Evolutionary conservation across 2,113 vertebrate genomes (phyloP).

Genomic region (Catharus fuscescens): DNA sequence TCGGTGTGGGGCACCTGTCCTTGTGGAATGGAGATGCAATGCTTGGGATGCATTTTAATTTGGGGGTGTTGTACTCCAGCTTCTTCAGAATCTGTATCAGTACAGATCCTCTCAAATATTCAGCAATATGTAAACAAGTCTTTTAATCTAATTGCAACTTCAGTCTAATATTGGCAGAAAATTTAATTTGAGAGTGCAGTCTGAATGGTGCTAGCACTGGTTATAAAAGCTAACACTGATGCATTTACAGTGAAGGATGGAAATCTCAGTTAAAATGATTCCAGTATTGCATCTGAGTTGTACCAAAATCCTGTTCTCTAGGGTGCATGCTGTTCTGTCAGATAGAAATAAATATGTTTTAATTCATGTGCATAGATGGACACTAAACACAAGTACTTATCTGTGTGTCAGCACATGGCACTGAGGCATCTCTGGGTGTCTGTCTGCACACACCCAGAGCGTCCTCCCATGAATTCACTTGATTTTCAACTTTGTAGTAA

Average conservation of each 20-base stretch:
- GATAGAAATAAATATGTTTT: constrained; percentile 50
- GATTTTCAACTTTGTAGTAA: neutral
- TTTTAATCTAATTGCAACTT: neutral
- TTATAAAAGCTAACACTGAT: neutral
- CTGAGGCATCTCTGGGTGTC: neutral
- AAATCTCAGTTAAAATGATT: constrained; percentile 58
- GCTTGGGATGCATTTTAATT: constrained; percentile 71
- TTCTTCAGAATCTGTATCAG: neutral
- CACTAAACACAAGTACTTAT: neutral
- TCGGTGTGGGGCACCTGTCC: constrained; percentile 71
- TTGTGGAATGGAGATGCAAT: constrained; percentile 74
- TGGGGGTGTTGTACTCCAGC: neutral
- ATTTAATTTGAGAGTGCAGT: neutral
- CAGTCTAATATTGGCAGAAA: neutral
- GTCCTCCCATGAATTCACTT: neutral
- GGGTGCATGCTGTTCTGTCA: constrained; percentile 68
- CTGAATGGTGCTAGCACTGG: neutral
- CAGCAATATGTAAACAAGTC: neutral
- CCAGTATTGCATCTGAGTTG: constrained; percentile 74
- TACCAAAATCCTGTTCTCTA: constrained; percentile 19
- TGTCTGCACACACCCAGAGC: neutral
- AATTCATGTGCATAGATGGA: constrained; percentile 33
- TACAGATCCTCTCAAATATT: neutral
- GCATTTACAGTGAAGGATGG: neutral
- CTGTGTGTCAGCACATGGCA: neutral